These are phyloP conservation scores for Pyrgilauda ruficollis DNA, from an alignment of 2,113 vertebrate genomes.

Conservation along the genomic window DNA sequence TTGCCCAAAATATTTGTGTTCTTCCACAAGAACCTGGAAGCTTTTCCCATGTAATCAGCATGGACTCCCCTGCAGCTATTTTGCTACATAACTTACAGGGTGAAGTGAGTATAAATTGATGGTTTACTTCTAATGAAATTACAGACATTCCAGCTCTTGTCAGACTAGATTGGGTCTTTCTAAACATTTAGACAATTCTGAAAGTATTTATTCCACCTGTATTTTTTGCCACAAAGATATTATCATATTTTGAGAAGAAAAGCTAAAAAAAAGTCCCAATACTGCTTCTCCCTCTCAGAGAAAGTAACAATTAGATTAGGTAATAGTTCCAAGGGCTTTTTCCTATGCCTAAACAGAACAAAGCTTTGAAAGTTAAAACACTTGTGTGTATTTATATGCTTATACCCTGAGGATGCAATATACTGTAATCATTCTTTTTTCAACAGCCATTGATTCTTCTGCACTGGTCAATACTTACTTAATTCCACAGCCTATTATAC, in stretches of 20 bases:
- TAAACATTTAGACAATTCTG: not conserved
- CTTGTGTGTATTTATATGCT: not conserved
- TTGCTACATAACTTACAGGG: not conserved
- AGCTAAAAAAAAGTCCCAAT: not conserved
- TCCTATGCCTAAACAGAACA: not conserved
- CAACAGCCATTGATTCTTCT: not conserved
- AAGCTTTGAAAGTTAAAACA: not conserved
- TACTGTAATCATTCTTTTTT: not conserved
- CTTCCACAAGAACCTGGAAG: not conserved
- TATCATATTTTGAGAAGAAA: not conserved
- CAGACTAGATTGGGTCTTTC: not conserved
- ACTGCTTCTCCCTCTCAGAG: not conserved
- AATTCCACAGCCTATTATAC: not conserved
- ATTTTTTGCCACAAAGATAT: not conserved
- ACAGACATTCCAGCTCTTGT: not conserved
- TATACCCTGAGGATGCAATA: not conserved
- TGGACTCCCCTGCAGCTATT: not conserved
- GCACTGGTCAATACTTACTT: conserved; percentile 12
- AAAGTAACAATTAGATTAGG: not conserved
- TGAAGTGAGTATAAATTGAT: not conserved
- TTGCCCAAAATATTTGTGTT: not conserved
- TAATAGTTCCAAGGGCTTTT: not conserved
- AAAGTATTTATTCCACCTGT: not conserved
- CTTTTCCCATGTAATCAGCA: not conserved
- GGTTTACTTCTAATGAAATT: not conserved